Conservation (phyloP, 2,113 vertebrate genomes). For the Alces alces region DNA sequence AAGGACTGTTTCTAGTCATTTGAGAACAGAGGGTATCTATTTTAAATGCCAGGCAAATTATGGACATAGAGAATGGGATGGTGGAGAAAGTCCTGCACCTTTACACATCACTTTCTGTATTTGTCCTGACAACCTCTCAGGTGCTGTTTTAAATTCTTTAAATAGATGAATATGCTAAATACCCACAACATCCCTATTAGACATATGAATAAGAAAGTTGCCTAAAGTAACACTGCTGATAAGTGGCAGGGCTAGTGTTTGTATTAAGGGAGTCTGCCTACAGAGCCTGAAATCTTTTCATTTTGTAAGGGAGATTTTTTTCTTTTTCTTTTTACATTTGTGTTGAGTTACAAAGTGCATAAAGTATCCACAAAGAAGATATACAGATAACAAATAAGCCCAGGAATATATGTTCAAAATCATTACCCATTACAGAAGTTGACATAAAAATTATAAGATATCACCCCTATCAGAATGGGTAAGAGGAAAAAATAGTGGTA, state of each 20-base stretch:
- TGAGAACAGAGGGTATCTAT: neutral
- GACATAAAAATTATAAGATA: neutral
- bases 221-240: neutral
- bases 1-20: neutral
- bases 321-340: neutral
- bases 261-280: neutral
- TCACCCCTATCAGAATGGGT: neutral
- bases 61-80: neutral
- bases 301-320: neutral
- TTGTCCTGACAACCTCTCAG: neutral
- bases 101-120: neutral
- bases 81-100: neutral
- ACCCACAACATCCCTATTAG: neutral
- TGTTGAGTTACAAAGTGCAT: neutral
- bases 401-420: neutral
- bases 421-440: neutral
- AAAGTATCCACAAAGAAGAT: neutral
- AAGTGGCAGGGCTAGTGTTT: neutral
- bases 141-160: neutral
- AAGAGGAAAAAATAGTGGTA: neutral
- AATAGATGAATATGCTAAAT: neutral
- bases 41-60: neutral
- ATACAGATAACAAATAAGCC: neutral
- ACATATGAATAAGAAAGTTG: neutral
- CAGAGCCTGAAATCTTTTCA: neutral